A percentile compares a stretch with the other conserved stretches of the same genome.
These are phyloP conservation scores for Yponomeuta evonymella DNA, from an alignment of 2,888 invertebrate genomes.

Conservation along the genomic window DNA sequence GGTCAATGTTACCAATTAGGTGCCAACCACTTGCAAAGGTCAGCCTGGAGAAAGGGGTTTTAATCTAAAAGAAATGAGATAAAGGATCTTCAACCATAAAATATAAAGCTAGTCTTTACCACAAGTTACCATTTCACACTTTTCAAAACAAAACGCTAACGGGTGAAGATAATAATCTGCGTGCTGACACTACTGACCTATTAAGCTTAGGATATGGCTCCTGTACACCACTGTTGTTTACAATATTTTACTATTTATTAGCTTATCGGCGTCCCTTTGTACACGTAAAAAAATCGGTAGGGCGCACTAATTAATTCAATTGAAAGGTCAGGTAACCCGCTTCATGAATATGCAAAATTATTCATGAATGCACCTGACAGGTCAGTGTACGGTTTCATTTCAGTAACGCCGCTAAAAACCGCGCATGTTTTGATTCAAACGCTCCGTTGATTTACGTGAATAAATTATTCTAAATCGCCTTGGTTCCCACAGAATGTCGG, in stretches of 20 bases:
- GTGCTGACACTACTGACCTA: too few relatives aligned
- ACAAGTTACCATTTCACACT: too few relatives aligned
- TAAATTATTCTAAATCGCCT: conserved; percentile 46
- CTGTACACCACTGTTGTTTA: background rate
- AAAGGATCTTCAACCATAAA: too few relatives aligned
- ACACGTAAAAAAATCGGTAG: background rate
- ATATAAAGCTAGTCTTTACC: too few relatives aligned
- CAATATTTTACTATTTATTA: background rate
- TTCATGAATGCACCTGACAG: conserved; percentile 57
- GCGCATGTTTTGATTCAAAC: conserved; percentile 53
- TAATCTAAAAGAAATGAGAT: background rate
- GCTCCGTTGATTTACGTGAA: conserved; percentile 52
- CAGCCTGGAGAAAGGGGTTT: background rate
- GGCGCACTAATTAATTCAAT: conserved; percentile 10
- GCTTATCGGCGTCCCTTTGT: background rate
- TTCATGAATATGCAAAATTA: conserved; percentile 43
- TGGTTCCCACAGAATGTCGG: conserved; percentile 36
- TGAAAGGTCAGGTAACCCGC: conserved; percentile 19
- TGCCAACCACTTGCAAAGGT: background rate
- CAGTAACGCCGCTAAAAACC: conserved; percentile 34
- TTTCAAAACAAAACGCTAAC: too few relatives aligned
- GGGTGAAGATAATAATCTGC: too few relatives aligned
- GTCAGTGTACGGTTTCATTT: conserved; percentile 36
- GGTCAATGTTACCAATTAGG: conserved; percentile 1
- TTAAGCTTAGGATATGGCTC: too few relatives aligned